phyloP scores from a whole-genome alignment of 2,113 vertebrate species.

The Cololabis saira region DNA sequence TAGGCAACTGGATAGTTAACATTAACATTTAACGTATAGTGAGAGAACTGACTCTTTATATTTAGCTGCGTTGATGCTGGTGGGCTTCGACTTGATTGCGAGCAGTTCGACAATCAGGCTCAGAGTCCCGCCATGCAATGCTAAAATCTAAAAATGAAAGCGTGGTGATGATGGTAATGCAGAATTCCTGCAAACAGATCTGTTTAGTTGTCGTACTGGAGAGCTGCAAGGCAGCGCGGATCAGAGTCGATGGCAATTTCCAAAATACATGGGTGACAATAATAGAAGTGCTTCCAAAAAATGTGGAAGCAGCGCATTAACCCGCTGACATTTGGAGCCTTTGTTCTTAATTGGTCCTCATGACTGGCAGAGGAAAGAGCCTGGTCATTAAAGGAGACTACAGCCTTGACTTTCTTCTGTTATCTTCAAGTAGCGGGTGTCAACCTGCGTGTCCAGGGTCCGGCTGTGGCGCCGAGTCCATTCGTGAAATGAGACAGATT shows the following conservation, averaged over 20 bases:
- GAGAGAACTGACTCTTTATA: too few relatives aligned
- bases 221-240: background rate
- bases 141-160: background rate
- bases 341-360: slow-evolving; percentile 3
- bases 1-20: slow-evolving; percentile 12
- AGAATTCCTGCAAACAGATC: background rate
- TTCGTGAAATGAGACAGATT: slow-evolving; percentile 33
- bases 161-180: background rate
- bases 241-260: background rate
- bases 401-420: background rate
- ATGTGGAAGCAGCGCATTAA: background rate
- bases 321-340: background rate
- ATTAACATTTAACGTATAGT: background rate
- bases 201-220: background rate
- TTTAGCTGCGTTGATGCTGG: too few relatives aligned
- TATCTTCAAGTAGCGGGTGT: slow-evolving; percentile 1
- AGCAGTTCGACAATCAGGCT: too few relatives aligned
- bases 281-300: background rate
- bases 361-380: background rate
- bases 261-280: background rate
- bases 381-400: slow-evolving; percentile 12
- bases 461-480: background rate
- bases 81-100: too few relatives aligned
- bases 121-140: background rate
- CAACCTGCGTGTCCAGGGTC: background rate